phyloP scores from a whole-genome alignment of 2,888 invertebrate genomes.

The Norana najaformis region DNA sequence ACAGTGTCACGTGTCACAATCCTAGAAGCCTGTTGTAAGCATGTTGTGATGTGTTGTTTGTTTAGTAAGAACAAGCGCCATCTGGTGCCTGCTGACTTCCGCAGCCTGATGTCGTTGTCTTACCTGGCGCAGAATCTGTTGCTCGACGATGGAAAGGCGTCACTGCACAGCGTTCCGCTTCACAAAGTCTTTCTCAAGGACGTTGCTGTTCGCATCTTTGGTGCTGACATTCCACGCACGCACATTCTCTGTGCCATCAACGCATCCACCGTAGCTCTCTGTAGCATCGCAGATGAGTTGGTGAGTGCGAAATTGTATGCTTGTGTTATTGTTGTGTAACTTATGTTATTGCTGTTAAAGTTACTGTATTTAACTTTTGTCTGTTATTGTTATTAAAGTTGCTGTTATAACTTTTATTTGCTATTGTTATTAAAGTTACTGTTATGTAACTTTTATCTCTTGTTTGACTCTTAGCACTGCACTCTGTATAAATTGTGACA shows the following conservation, averaged over 20 bases:
- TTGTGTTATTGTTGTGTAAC: too few species aligned
- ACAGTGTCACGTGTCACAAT: not conserved
- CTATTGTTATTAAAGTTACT: too few species aligned
- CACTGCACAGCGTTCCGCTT: not conserved
- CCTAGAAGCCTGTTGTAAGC: not conserved
- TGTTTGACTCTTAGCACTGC: too few species aligned
- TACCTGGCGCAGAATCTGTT: not conserved
- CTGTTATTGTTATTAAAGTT: too few species aligned
- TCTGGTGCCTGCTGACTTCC: not conserved
- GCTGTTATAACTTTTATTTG: too few species aligned
- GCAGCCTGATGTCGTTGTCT: slow-evolving; percentile 10
- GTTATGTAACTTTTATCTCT: not conserved
- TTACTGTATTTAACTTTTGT: too few species aligned
- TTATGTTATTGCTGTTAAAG: too few species aligned
- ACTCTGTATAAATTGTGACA: too few species aligned
- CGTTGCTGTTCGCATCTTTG: not conserved
- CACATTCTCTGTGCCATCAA: slow-evolving; percentile 25
- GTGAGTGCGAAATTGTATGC: not conserved
- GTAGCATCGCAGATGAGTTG: not conserved
- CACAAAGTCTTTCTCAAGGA: slow-evolving; percentile 8
- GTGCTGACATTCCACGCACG: not conserved
- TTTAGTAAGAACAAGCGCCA: not conserved
- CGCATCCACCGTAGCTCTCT: not conserved
- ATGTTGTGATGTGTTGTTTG: not conserved
- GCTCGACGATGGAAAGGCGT: not conserved